A percentile compares a stretch with the other conserved stretches of the same genome.
phyloP scores from a whole-genome alignment of 2,797 vertebrate species.

The Poeciliopsis infans region DNA sequence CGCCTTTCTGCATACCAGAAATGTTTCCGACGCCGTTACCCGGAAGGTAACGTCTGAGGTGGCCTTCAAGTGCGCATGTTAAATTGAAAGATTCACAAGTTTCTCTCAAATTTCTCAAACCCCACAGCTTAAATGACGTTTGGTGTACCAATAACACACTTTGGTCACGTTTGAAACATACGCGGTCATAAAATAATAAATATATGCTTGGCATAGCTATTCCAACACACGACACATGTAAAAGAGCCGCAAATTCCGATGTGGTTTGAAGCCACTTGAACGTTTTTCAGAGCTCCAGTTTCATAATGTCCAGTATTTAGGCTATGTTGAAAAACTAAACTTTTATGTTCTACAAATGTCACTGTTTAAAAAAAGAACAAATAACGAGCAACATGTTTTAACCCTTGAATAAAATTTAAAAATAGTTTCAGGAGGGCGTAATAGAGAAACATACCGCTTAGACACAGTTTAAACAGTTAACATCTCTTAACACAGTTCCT shows the following conservation, averaged over 20 bases:
- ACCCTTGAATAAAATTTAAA: neutral
- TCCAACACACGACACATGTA: neutral
- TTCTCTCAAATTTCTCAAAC: neutral
- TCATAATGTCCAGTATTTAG: neutral
- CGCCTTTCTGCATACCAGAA: conserved; percentile 73
- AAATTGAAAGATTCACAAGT: accelerated
- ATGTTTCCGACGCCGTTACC: conserved; percentile 55
- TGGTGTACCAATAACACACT: neutral
- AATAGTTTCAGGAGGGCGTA: neutral
- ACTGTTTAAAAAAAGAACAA: neutral
- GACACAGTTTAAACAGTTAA: conserved; percentile 18
- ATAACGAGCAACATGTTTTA: neutral
- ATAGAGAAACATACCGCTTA: neutral
- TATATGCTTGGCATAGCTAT: no score
- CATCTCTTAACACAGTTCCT: neutral
- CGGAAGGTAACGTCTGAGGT: conserved; percentile 55
- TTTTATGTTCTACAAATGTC: neutral
- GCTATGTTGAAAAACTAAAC: neutral
- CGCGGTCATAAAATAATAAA: neutral
- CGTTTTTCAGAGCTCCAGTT: neutral
- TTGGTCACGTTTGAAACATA: neutral
- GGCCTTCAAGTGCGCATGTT: neutral
- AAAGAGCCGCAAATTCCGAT: neutral
- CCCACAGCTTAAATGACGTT: accelerated
- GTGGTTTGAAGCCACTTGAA: neutral